Percentiles rank a stretch among this genome's conserved stretches.
These are phyloP conservation scores for Ciconia boyciana DNA, from an alignment of 2,113 vertebrate genomes.

Conservation along the genomic window DNA sequence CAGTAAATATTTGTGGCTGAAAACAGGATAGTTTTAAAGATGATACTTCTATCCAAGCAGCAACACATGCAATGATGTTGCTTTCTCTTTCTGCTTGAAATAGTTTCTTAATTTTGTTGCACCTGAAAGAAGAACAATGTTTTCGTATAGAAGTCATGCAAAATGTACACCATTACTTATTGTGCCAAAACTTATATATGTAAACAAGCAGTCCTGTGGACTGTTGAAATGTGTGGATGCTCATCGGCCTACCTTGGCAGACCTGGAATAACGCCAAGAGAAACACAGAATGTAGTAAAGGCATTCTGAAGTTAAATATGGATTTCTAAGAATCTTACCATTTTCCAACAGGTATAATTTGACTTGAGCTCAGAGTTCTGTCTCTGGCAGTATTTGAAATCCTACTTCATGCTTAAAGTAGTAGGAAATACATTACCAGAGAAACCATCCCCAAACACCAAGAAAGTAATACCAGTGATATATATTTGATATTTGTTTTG, in stretches of 20 bases:
- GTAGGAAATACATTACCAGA: neutral
- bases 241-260: neutral
- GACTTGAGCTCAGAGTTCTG: neutral
- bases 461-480: neutral
- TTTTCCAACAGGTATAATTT: neutral
- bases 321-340: neutral
- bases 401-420: neutral
- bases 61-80: neutral
- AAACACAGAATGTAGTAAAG: rapidly evolving
- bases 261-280: neutral
- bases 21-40: neutral
- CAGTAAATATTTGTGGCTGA: neutral
- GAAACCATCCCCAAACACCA: neutral
- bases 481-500: neutral
- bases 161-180: neutral
- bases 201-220: neutral
- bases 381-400: neutral
- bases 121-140: neutral
- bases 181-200: neutral
- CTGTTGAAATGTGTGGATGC: neutral
- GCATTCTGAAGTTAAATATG: neutral
- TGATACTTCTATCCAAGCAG: neutral
- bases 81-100: neutral
- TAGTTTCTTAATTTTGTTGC: neutral
- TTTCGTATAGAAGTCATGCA: neutral